These are phyloP conservation scores for Erinaceus europaeus DNA, from an alignment of 2,113 vertebrate species.

Conservation along the genomic window DNA sequence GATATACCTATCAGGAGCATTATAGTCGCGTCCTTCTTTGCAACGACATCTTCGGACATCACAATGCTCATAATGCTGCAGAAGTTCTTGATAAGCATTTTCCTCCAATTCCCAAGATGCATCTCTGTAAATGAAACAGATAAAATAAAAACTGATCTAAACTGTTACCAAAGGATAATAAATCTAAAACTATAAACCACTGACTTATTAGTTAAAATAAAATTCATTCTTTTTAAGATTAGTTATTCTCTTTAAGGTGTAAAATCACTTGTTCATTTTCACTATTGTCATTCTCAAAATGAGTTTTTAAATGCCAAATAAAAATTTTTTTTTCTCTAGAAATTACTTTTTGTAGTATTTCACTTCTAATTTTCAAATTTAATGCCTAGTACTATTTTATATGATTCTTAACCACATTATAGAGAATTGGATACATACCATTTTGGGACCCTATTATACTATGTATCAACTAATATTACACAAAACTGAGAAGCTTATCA, in stretches of 20 bases:
- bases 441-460: conserved; percentile 20
- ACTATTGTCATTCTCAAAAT: conserved; percentile 9
- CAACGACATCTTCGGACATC: conserved; percentile 88
- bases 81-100: conserved; percentile 93
- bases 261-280: background rate
- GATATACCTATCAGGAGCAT: conserved; percentile 87
- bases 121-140: conserved; percentile 85
- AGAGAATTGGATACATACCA: conserved; percentile 3
- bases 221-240: background rate
- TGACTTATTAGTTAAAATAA: background rate
- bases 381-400: background rate
- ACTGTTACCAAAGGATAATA: conserved; percentile 22
- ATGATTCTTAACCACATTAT: background rate
- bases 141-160: background rate
- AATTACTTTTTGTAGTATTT: conserved; percentile 19
- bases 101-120: conserved; percentile 98
- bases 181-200: conserved; percentile 21
- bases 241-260: background rate
- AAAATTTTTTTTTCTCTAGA: conserved; percentile 38
- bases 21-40: conserved; percentile 86
- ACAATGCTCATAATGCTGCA: conserved; percentile 90
- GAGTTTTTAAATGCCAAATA: conserved; percentile 39
- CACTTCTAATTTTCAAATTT: background rate
- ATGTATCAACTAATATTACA: background rate
- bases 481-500: background rate